These are phyloP conservation scores for Porphyrio hochstetteri DNA, from an alignment of 2,113 vertebrate species.

Conservation along the genomic window DNA sequence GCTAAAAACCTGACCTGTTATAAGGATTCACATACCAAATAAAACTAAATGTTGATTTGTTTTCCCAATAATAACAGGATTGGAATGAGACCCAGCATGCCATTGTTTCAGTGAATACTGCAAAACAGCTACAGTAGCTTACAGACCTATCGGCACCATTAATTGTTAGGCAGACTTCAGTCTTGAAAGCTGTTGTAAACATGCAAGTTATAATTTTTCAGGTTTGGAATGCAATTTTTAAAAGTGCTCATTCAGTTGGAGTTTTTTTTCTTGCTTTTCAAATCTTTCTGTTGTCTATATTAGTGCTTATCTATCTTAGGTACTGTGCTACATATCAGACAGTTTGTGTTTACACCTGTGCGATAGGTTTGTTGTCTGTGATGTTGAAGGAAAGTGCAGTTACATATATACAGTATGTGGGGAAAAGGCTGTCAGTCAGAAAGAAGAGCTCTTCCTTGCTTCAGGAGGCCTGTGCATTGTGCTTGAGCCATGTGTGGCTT, in stretches of 20 bases:
- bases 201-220: not conserved
- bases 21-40: not conserved
- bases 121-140: not conserved
- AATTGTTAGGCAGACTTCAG: not conserved
- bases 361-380: not conserved
- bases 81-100: not conserved
- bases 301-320: not conserved
- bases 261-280: not conserved
- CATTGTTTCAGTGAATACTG: not conserved
- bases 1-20: not conserved
- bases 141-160: not conserved
- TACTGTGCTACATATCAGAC: not conserved
- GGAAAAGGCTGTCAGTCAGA: not conserved
- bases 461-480: not conserved
- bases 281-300: not conserved
- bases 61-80: not conserved
- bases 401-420: not conserved
- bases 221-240: not conserved
- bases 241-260: not conserved
- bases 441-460: not conserved
- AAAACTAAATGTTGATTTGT: not conserved
- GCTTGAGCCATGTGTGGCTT: not conserved
- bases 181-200: not conserved
- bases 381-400: not conserved
- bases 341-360: not conserved